Conservation (phyloP, 2,888 invertebrate genomes). For the Acrobasis consociella region DNA sequence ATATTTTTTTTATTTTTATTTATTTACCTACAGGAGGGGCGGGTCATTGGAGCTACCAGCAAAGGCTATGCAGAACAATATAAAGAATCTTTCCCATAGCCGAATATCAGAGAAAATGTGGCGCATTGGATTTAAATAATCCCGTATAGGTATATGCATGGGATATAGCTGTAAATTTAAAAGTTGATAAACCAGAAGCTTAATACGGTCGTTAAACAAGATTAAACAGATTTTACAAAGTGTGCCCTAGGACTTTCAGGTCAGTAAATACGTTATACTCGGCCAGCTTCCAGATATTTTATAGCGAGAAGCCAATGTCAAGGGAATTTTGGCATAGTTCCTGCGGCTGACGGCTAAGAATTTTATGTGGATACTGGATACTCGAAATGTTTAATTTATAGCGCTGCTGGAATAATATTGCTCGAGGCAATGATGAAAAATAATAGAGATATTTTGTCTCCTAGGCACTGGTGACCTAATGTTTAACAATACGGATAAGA, state of each 20-base stretch:
- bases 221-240: background rate
- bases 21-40: too few species aligned
- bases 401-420: constrained; percentile 14
- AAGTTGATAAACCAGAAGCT: too few species aligned
- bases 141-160: too few species aligned
- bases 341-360: constrained; percentile 18
- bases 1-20: too few species aligned
- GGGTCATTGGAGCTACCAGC: too few species aligned
- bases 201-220: background rate
- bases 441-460: background rate
- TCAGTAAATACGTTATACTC: constrained; percentile 11
- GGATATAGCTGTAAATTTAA: too few species aligned
- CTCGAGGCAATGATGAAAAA: background rate
- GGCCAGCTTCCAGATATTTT: constrained; percentile 10
- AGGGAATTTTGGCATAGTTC: constrained; percentile 38
- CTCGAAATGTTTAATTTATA: constrained; percentile 19
- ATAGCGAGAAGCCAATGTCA: constrained; percentile 26
- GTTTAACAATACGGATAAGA: too few species aligned
- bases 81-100: too few species aligned
- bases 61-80: too few species aligned
- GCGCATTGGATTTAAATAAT: too few species aligned
- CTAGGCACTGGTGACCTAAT: too few species aligned
- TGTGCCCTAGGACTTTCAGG: background rate
- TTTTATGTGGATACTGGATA: constrained; percentile 17
- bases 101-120: too few species aligned